Evolutionary conservation across 2,888 invertebrate species (phyloP).

Genomic region (Drosophila imparisetae): DNA sequence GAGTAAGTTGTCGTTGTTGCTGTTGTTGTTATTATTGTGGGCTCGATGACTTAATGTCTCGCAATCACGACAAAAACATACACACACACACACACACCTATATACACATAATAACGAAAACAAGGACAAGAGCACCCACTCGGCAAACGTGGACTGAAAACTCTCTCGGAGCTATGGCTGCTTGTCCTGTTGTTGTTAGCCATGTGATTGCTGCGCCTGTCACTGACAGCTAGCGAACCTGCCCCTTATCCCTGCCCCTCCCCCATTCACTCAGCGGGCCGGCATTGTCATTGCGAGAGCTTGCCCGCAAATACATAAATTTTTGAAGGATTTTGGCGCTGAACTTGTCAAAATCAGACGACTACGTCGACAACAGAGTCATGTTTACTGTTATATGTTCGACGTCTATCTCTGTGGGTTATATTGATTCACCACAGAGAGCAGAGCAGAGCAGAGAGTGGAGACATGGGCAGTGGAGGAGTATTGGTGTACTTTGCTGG

Average conservation of each 20-base stretch:
- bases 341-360: constrained; percentile 84
- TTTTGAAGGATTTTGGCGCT: constrained; percentile 84
- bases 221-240: constrained; percentile 56
- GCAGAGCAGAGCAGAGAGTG: not conserved
- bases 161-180: constrained; percentile 6
- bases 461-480: constrained; percentile 9
- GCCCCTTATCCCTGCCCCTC: not conserved
- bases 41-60: constrained; percentile 76
- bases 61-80: constrained; percentile 69
- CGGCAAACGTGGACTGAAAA: constrained; percentile 25
- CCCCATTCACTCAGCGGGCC: constrained; percentile 1
- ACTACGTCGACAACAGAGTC: constrained; percentile 35
- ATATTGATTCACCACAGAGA: constrained; percentile 68
- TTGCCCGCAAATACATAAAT: constrained; percentile 66
- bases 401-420: constrained; percentile 41
- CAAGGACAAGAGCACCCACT: constrained; percentile 44
- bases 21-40: constrained; percentile 21
- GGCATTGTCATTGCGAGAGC: constrained; percentile 29
- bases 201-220: constrained; percentile 65
- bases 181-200: constrained; percentile 28
- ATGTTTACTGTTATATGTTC: constrained; percentile 44
- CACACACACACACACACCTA: constrained; percentile 26
- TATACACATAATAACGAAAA: constrained; percentile 18
- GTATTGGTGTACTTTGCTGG: not conserved
- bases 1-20: constrained; percentile 36